Evolutionary conservation across 2,888 invertebrate genomes (phyloP), one percentile per base, ranked within the genome.

Genomic region (Poecilobothrus nobilitatus): DNA sequence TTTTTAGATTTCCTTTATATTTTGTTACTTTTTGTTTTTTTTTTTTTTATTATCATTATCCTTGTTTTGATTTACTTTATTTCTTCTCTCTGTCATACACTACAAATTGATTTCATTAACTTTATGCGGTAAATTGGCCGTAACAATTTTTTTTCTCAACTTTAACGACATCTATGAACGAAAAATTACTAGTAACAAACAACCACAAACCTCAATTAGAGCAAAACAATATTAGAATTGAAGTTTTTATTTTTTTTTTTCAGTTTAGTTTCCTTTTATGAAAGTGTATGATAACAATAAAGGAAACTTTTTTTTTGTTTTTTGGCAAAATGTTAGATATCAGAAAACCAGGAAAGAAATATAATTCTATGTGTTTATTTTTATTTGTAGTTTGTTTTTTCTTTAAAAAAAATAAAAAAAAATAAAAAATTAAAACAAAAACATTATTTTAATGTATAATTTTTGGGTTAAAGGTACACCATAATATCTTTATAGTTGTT

Each of bases 101-200:
- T 53, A 53, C 15, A 53, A 53, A 53, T 53, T 53, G 53, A 53
- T 53, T 53, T 53, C 53, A 53, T 53, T 53, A 53, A 53, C 53
- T 53, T 53, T 53, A 53, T 53, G 53, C 15, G 18, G 53, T 53
- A 53, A 53, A 53, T 53, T 53, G 15, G 53, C 53, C 53, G 53
- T 53, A 53, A 53, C 53, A 9, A 53, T 9, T 53, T 53, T 53
- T 53, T 9, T 27, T 27, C 5, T 27, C 18, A 53, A 53, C 15
- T 53, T 53, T 15, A 53, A 53, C 53, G n/a, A 53, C n/a, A 53
- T 53, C 41, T 41, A 12, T 41, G 12, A 41, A 41, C 15, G 41
- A 53, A 53, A 53, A n/a, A 12, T 27, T 4, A 27, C 27, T 27
- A 5, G 27, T 27, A 27, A 27, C 27, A 27, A 27, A 27, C 5